Conservation (phyloP, 2,113 vertebrate species). For the Phrynocephalus versicolor region DNA sequence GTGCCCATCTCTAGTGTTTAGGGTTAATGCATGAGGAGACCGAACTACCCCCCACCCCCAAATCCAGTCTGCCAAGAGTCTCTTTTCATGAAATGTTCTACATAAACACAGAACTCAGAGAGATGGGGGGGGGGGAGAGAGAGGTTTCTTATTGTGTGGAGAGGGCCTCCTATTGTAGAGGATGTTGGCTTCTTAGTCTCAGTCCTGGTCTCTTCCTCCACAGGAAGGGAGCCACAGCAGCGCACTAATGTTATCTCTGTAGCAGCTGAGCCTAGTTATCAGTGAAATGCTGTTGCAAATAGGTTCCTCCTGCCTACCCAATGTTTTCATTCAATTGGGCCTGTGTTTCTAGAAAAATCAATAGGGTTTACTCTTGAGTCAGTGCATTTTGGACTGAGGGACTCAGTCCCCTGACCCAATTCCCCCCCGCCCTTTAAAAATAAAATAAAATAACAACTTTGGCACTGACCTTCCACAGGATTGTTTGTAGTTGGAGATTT, state of each 20-base stretch:
- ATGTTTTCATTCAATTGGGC: neutral
- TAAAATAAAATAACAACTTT: conserved; percentile 30
- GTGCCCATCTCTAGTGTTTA: too few relatives aligned
- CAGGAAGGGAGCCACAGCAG: neutral
- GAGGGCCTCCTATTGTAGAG: too few relatives aligned
- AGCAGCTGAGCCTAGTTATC: neutral
- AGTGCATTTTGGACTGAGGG: neutral
- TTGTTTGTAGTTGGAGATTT: conserved; percentile 61
- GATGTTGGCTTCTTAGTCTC: neutral
- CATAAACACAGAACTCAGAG: too few relatives aligned
- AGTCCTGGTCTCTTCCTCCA: neutral
- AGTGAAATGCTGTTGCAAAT: neutral
- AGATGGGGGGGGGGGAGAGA: too few relatives aligned
- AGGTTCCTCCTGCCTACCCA: neutral
- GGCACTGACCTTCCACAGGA: conserved; percentile 55
- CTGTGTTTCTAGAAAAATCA: neutral
- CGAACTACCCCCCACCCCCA: too few relatives aligned
- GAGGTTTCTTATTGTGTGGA: too few relatives aligned
- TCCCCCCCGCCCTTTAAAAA: conserved; percentile 26
- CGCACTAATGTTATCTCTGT: neutral
- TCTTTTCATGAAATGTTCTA: too few relatives aligned
- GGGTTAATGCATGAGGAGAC: too few relatives aligned
- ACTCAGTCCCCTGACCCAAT: conserved; percentile 10
- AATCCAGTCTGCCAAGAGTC: too few relatives aligned
- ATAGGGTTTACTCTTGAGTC: conserved; percentile 1